Percentiles rank a stretch among this genome's conserved stretches.
phyloP scores from a whole-genome alignment of 1,140 invertebrate genomes.

The Brachionus sp. region DNA sequence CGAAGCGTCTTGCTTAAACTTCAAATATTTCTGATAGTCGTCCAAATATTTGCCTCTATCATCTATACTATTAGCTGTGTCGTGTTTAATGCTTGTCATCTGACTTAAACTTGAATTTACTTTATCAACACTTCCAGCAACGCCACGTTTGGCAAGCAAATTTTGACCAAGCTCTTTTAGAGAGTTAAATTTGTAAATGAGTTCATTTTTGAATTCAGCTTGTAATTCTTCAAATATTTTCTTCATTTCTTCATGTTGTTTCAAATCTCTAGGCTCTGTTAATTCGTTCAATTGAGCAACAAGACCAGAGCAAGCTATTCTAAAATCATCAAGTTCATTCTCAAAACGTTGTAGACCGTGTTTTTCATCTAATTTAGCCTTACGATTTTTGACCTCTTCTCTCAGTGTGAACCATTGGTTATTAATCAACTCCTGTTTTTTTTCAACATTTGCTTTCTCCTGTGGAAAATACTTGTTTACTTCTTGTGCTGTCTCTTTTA shows the following conservation, averaged over 20 bases:
- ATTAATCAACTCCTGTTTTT: neutral
- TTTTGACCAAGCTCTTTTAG: conserved; percentile 60
- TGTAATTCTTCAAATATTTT: conserved; percentile 86
- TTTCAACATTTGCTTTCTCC: neutral
- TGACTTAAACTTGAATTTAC: conserved; percentile 69
- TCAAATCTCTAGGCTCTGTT: conserved; percentile 57
- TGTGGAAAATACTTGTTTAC: conserved; percentile 35
- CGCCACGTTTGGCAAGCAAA: conserved; percentile 59
- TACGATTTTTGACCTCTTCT: conserved; percentile 25
- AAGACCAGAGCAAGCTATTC: conserved; percentile 62
- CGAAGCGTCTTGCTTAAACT: conserved; percentile 71
- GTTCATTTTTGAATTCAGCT: conserved; percentile 82
- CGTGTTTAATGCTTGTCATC: conserved; percentile 71
- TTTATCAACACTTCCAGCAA: conserved; percentile 57
- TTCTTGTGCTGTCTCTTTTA: neutral
- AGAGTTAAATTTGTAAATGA: conserved; percentile 61
- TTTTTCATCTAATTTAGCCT: conserved; percentile 30
- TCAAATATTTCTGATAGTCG: conserved; percentile 21
- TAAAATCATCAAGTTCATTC: conserved; percentile 25
- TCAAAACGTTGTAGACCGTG: conserved; percentile 28
- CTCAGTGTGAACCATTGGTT: neutral
- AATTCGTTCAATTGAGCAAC: conserved; percentile 74
- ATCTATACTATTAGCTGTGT: conserved; percentile 23
- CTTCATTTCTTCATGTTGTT: conserved; percentile 73
- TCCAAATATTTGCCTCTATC: neutral